Percentiles rank a stretch among this genome's conserved stretches.
These are phyloP conservation scores for Caenorhabditis elegans DNA, from an alignment of 1,140 invertebrate genomes.

Conservation along the genomic window DNA sequence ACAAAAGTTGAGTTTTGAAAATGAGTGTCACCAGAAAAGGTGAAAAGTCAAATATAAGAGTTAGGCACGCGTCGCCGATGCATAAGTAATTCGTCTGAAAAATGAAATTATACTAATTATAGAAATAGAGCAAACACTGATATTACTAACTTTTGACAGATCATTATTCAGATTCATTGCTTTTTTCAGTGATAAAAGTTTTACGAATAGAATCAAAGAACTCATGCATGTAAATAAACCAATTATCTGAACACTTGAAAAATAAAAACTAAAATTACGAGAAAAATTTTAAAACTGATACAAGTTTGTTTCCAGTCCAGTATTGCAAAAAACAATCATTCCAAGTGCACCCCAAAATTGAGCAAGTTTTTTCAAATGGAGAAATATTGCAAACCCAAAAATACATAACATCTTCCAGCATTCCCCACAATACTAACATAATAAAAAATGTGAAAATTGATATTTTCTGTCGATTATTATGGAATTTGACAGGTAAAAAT, in stretches of 20 bases:
- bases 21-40: constrained; percentile 1
- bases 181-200: not conserved
- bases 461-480: not conserved
- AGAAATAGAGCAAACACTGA: too few relatives aligned
- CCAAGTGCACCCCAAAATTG: not conserved
- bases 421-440: not conserved
- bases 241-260: not conserved
- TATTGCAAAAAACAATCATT: not conserved
- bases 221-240: not conserved
- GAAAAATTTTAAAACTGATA: not conserved
- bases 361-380: not conserved
- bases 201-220: not conserved
- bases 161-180: not conserved
- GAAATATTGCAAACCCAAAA: not conserved
- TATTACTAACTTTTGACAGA: not conserved
- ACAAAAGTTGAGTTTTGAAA: constrained; percentile 1
- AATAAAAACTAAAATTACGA: too few relatives aligned
- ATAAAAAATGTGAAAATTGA: not conserved
- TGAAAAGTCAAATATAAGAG: not conserved
- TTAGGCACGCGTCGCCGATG: not conserved
- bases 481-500: not conserved
- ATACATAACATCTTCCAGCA: not conserved
- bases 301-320: not conserved
- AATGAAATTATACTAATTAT: too few relatives aligned
- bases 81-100: constrained; percentile 18